Evolutionary conservation across 1,140 invertebrate genomes (phyloP), one percentile per base, ranked within the genome.

Genomic region (Chironomus striatipennis): DNA sequence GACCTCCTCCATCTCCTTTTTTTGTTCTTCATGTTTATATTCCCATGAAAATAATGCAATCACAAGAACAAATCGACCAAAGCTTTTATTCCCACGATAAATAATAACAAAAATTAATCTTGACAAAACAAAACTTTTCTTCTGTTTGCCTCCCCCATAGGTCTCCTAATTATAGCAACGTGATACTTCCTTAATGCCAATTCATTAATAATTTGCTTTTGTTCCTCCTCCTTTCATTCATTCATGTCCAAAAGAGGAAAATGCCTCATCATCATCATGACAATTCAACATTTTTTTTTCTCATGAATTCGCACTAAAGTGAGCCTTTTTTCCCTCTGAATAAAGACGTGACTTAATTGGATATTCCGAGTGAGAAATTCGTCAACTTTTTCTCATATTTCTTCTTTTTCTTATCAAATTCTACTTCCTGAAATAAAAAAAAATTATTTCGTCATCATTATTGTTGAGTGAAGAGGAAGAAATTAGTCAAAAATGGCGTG

Each of bases 101-200:
- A 57, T 12, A 5, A 5, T 5, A 57, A 57, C 5, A 57, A n/a
- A 57, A 57, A 57, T 57, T 57, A 57, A n/a, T 12, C 47, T 57
- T 57, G n/a, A 57, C 47, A n/a, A 57, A 12, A 57, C 47, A 57
- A n/a, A 15, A 57, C 10, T 12, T 57, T 57, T 15, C 15, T 57
- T 15, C 5, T 15, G 12, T n/a, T 1, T 47, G 8, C 43, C 4
- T 57, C 47, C n/a, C 43, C n/a, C 47, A 57, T 57, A n/a, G 47
- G 47, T 57, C 47, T n/a, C 12, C 47, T 57, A 57, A 57, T 57
- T 57, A 57, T 57, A 57, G 47, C 47, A n/a, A 57, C 47, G 47
- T 57, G 47, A 57, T 57, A 57, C 12, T 57, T 57, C 12, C 47
- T 57, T n/a, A 12, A 57, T 57, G 47, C n/a, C 12, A 4, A 57